Evolutionary conservation across 1,140 invertebrate species (phyloP).

Genomic region (Polypedilum vanderplanki): DNA sequence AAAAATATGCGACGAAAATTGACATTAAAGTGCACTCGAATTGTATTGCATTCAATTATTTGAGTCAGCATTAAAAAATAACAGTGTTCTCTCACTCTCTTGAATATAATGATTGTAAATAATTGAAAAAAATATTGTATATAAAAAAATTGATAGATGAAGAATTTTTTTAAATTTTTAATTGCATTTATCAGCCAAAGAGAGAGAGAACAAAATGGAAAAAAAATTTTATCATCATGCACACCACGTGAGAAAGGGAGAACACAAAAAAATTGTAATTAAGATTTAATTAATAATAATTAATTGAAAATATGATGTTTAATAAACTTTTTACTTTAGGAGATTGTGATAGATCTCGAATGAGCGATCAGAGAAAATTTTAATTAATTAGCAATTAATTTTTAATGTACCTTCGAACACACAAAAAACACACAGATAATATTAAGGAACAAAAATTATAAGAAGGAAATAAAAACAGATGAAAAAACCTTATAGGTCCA

Average conservation of each 20-base stretch:
- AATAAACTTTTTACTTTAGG: not conserved
- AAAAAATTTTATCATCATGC: not conserved
- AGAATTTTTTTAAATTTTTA: too few species aligned
- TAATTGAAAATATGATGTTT: slow-evolving; percentile 1
- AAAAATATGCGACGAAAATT: not conserved
- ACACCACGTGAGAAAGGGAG: not conserved
- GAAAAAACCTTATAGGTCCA: too few species aligned
- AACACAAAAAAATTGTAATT: not conserved
- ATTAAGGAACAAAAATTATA: too few species aligned
- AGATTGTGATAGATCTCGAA: slow-evolving; percentile 14
- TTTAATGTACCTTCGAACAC: not conserved
- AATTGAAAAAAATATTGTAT: too few species aligned
- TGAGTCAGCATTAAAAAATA: too few species aligned
- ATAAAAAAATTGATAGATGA: too few species aligned
- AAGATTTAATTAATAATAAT: not conserved
- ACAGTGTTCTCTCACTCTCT: too few species aligned
- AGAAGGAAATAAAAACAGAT: too few species aligned
- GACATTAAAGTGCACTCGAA: not conserved
- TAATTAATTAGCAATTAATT: slow-evolving; percentile 8
- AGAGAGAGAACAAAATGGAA: not conserved
- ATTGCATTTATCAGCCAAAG: too few species aligned
- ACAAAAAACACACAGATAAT: too few species aligned
- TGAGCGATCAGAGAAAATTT: slow-evolving; percentile 12
- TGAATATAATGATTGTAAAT: too few species aligned
- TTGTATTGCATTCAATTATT: too few species aligned